phyloP scores from a whole-genome alignment of 2,113 vertebrate genomes.

The Podarcis raffonei region DNA sequence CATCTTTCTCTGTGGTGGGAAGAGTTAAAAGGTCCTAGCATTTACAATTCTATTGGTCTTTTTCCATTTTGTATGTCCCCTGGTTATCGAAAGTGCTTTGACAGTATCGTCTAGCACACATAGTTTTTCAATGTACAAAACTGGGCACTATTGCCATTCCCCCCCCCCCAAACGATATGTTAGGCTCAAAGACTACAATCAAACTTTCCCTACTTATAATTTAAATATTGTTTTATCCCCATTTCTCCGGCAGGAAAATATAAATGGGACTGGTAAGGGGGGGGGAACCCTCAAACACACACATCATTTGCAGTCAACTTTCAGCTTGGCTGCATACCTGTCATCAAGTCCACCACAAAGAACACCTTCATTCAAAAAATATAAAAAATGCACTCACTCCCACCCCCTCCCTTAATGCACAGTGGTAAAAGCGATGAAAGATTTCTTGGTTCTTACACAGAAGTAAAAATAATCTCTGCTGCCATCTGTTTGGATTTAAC shows the following conservation, averaged over 20 bases:
- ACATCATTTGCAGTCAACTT: slow-evolving; percentile 59
- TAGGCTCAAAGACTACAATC: slow-evolving; percentile 18
- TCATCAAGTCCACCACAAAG: slow-evolving; percentile 67
- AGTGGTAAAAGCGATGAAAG: slow-evolving; percentile 72
- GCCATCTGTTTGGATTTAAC: slow-evolving; percentile 69
- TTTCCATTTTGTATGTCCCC: not conserved
- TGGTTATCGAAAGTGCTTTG: slow-evolving; percentile 31
- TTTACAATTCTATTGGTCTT: slow-evolving; percentile 1
- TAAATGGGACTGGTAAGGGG: slow-evolving; percentile 41
- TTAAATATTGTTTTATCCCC: slow-evolving; percentile 25
- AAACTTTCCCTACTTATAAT: slow-evolving; percentile 46
- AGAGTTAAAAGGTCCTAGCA: slow-evolving; percentile 21
- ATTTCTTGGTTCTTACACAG: slow-evolving; percentile 58
- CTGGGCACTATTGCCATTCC: not conserved
- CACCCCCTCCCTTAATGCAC: slow-evolving; percentile 67
- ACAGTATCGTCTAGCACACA: not conserved
- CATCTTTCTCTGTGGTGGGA: slow-evolving; percentile 34
- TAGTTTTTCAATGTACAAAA: slow-evolving; percentile 2
- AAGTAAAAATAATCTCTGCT: slow-evolving; percentile 32
- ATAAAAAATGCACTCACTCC: slow-evolving; percentile 57
- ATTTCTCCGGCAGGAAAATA: slow-evolving; percentile 59
- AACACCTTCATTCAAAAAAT: slow-evolving; percentile 82
- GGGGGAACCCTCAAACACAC: not conserved
- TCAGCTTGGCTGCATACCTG: slow-evolving; percentile 60
- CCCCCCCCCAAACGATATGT: not conserved